A percentile compares a stretch with the other conserved stretches of the same genome.
These are phyloP conservation scores for Cosmia trapezina DNA, from an alignment of 2,888 invertebrate species.

Conservation along the genomic window DNA sequence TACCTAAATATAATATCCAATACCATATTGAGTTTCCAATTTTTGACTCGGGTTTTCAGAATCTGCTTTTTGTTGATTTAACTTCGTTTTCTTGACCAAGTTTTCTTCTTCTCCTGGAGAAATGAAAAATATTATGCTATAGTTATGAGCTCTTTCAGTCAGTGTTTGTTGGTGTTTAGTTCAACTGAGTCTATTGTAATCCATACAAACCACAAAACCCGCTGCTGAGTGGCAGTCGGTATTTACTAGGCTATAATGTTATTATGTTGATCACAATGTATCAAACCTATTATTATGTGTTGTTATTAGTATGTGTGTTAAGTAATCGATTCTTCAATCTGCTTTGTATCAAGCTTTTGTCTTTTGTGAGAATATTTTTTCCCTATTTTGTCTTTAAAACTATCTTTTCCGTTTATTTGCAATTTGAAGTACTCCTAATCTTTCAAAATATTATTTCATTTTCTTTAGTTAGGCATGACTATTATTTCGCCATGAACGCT, in stretches of 20 bases:
- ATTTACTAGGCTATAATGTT: conserved; percentile 31
- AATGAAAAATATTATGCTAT: neutral
- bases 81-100: neutral
- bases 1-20: conserved; percentile 2
- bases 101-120: neutral
- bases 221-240: neutral
- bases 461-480: neutral
- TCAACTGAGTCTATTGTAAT: conserved; percentile 17
- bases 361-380: neutral
- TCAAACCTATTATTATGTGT: conserved; percentile 20
- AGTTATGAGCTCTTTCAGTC: neutral
- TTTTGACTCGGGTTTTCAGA: neutral
- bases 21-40: neutral
- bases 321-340: conserved; percentile 4
- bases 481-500: neutral
- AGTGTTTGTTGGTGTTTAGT: conserved; percentile 16
- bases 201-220: conserved; percentile 26
- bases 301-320: conserved; percentile 4
- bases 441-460: neutral
- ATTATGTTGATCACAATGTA: conserved; percentile 17
- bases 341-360: neutral
- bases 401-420: neutral
- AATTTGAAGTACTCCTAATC: conserved; percentile 2
- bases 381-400: neutral
- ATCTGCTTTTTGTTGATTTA: neutral